These are phyloP conservation scores for Phalanger gymnotis DNA, from an alignment of 2,797 vertebrate species.

Conservation along the genomic window DNA sequence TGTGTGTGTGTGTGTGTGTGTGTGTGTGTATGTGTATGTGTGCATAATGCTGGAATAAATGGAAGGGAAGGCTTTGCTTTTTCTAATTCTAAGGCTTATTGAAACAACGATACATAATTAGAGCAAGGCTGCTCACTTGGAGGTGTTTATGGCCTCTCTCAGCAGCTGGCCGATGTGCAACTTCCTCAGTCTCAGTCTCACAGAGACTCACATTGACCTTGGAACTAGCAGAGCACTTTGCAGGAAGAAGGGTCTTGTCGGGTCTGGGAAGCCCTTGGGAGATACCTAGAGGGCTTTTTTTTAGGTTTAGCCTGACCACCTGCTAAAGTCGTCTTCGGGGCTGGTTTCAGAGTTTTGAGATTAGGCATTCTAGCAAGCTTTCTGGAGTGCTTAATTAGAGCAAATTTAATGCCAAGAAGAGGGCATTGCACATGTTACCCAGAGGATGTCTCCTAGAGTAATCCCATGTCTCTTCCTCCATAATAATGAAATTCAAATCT, in stretches of 20 bases:
- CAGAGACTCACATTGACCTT: not conserved
- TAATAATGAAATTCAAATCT: constrained; percentile 62
- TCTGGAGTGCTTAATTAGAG: not conserved
- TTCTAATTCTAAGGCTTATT: not conserved
- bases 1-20: not conserved
- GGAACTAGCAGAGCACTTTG: not conserved
- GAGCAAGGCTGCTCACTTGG: not conserved
- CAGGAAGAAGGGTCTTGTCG: not conserved
- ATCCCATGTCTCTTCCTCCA: not conserved
- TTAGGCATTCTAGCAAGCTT: not conserved
- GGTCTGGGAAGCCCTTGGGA: not conserved
- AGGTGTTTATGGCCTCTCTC: not conserved
- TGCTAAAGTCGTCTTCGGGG: not conserved
- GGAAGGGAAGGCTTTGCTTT: not conserved
- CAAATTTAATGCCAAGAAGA: not conserved
- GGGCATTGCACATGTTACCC: not conserved
- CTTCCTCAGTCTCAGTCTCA: not conserved
- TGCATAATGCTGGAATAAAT: not conserved
- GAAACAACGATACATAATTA: not conserved
- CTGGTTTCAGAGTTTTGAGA: not conserved
- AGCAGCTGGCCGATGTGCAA: not conserved
- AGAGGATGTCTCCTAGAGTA: not conserved
- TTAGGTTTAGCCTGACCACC: not conserved
- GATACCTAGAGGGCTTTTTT: not conserved
- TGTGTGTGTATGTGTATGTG: not conserved